A percentile compares a stretch with the other conserved stretches of the same genome.
Evolutionary conservation across 2,113 vertebrate genomes (phyloP).

Genomic region (Pontoporia blainvillei): DNA sequence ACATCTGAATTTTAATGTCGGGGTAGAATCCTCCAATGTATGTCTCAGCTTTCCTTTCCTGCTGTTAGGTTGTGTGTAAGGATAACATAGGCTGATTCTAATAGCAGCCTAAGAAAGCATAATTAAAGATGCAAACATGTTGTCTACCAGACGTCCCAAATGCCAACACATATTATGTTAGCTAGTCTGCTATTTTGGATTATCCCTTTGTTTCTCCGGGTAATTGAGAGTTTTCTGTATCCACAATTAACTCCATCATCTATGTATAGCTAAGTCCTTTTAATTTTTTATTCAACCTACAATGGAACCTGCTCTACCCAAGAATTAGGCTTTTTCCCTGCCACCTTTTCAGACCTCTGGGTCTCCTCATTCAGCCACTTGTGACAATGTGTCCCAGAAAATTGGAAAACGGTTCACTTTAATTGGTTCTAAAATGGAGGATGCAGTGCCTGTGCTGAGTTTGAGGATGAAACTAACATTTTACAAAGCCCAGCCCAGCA

Average conservation of each 20-base stretch:
- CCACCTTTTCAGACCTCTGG: constrained; percentile 33
- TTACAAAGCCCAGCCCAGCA: constrained; percentile 62
- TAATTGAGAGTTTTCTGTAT: constrained; percentile 25
- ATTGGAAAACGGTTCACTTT: constrained; percentile 54
- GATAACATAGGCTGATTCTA: neutral
- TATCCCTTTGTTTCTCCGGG: neutral
- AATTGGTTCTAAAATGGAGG: constrained; percentile 58
- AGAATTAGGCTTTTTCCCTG: neutral
- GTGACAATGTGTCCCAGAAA: constrained; percentile 59
- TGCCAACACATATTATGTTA: neutral
- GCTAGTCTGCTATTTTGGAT: neutral
- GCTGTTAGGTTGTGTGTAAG: neutral
- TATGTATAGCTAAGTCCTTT: neutral
- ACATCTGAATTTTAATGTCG: neutral
- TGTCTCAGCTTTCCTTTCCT: neutral
- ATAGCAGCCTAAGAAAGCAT: neutral
- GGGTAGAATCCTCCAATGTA: neutral
- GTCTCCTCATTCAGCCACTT: constrained; percentile 17
- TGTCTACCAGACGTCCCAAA: neutral
- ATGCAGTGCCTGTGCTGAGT: constrained; percentile 39
- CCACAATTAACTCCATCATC: neutral
- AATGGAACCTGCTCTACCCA: constrained; percentile 1
- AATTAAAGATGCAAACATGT: neutral
- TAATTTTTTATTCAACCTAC: neutral
- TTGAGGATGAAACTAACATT: constrained; percentile 60